Percentiles rank a stretch among this genome's conserved stretches.
Evolutionary conservation across 2,113 vertebrate species (phyloP).

Genomic region (Leucosticte australis): DNA sequence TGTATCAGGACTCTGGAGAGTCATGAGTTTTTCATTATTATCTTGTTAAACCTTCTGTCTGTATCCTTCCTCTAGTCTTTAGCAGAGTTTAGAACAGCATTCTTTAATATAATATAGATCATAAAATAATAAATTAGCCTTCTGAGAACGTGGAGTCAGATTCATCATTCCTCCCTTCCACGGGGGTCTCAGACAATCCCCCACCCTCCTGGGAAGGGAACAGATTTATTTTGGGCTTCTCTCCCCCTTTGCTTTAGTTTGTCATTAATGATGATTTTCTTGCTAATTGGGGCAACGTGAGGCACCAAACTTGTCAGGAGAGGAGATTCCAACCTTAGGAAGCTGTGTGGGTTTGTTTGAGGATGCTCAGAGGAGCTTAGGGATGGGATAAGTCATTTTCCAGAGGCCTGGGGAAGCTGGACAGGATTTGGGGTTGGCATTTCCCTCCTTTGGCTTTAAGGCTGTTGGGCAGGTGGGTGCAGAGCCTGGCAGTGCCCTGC

Average conservation of each 20-base stretch:
- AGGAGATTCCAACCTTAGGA: fast-evolving
- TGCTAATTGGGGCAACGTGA: too few species aligned
- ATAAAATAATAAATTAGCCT: too few species aligned
- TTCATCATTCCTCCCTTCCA: too few species aligned
- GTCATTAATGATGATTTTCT: background rate
- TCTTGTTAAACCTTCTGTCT: too few species aligned
- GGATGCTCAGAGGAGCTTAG: fast-evolving
- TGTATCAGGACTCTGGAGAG: too few species aligned
- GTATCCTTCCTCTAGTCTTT: too few species aligned
- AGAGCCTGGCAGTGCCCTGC: background rate
- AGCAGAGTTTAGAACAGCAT: too few species aligned
- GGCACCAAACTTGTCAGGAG: fast-evolving
- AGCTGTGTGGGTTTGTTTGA: fast-evolving
- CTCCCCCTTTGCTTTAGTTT: background rate
- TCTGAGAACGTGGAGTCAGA: too few species aligned
- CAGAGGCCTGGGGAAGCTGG: fast-evolving
- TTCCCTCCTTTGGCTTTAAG: background rate
- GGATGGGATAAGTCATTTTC: fast-evolving
- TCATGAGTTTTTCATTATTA: too few species aligned
- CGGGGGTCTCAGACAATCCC: too few species aligned
- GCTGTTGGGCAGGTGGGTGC: background rate
- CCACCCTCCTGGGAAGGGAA: background rate
- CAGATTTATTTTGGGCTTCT: background rate
- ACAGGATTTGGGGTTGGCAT: fast-evolving
- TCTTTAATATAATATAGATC: too few species aligned